A percentile compares a stretch with the other conserved stretches of the same genome.
These are phyloP conservation scores for Bradypodion ventrale DNA, from an alignment of 2,797 vertebrate species.

Conservation along the genomic window DNA sequence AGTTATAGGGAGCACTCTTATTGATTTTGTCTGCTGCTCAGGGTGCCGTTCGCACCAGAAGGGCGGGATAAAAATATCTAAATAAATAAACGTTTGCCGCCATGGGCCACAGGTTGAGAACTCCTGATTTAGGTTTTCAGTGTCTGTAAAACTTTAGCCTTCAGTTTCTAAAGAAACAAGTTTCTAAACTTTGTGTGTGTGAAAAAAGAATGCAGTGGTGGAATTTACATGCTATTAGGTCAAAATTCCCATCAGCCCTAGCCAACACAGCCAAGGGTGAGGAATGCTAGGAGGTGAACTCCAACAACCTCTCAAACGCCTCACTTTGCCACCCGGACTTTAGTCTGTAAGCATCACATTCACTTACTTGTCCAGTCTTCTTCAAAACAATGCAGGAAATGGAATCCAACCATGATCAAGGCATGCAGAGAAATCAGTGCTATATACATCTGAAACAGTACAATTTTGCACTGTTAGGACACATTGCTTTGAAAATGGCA, in stretches of 20 bases:
- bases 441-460: constrained; percentile 94
- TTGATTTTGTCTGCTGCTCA: no score
- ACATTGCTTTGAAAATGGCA: constrained; percentile 3
- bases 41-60: no score
- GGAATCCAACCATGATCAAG: constrained; percentile 91
- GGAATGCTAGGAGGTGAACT: no score
- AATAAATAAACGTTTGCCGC: no score
- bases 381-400: constrained; percentile 96
- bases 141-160: background rate
- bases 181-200: background rate
- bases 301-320: no score
- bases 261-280: no score
- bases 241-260: no score
- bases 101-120: no score
- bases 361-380: constrained; percentile 97
- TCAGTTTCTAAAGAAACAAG: no score
- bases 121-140: background rate
- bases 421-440: constrained; percentile 94
- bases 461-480: background rate
- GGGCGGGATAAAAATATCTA: no score
- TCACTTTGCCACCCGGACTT: no score
- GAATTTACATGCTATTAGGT: background rate
- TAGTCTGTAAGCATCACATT: background rate
- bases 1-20: no score
- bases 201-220: background rate